phyloP scores from a whole-genome alignment of 2,113 vertebrate genomes.

The Gavia stellata region DNA sequence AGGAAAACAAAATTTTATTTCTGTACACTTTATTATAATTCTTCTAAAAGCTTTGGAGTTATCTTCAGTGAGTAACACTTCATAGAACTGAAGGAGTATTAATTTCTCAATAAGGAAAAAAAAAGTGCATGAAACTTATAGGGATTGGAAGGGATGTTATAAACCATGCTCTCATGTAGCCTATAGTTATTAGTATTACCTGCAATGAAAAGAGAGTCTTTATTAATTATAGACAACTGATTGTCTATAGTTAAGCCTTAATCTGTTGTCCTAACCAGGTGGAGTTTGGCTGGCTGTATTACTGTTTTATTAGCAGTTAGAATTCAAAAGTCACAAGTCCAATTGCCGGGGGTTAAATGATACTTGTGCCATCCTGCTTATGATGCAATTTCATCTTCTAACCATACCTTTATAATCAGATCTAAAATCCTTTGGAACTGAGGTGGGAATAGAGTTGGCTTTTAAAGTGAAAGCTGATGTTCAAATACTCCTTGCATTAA shows the following conservation, averaged over 20 bases:
- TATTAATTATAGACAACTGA: neutral
- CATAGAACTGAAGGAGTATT: neutral
- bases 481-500: neutral
- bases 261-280: neutral
- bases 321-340: neutral
- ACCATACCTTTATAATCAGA: neutral
- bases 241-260: neutral
- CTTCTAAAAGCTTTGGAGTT: neutral
- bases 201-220: neutral
- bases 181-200: neutral
- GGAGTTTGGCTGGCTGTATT: neutral
- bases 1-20: neutral
- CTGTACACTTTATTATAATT: neutral
- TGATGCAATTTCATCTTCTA: neutral
- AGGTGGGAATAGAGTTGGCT: neutral
- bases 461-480: neutral
- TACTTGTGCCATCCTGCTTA: neutral
- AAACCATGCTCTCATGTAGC: neutral
- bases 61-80: neutral
- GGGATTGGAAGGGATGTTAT: neutral
- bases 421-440: neutral
- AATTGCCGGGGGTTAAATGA: neutral
- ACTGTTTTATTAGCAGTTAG: neutral
- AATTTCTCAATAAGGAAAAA: neutral
- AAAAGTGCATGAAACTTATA: neutral